Evolutionary conservation across 2,113 vertebrate genomes (phyloP).

Genomic region (Leptodactylus fuscus): DNA sequence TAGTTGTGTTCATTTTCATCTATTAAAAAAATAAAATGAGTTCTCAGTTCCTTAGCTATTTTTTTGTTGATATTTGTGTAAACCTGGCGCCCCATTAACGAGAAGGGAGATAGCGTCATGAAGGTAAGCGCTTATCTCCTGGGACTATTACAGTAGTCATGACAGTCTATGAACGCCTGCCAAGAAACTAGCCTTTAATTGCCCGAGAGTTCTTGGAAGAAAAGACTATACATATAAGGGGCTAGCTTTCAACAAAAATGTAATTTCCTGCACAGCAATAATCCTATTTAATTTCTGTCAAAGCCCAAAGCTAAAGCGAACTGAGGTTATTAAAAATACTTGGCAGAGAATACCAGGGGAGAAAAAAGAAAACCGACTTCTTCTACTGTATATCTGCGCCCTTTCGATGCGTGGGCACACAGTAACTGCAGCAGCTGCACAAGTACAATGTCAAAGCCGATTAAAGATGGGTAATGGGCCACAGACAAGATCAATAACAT

Average conservation of each 20-base stretch:
- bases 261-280: constrained; percentile 20
- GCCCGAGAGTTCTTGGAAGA: background rate
- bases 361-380: background rate
- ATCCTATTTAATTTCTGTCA: constrained; percentile 13
- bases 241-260: constrained; percentile 6
- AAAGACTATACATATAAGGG: background rate
- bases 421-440: background rate
- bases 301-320: constrained; percentile 12
- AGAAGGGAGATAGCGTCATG: background rate
- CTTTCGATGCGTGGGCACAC: constrained; percentile 8
- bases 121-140: no score
- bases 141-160: background rate
- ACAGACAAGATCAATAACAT: constrained; percentile 40
- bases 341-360: background rate
- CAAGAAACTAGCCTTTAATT: background rate
- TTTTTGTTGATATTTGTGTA: background rate
- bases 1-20: no score
- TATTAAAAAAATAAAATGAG: background rate
- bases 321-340: constrained; percentile 23
- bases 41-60: background rate
- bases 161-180: background rate
- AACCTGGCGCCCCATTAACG: background rate
- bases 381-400: background rate
- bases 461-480: constrained; percentile 44
- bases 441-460: constrained; percentile 37